Conservation (phyloP, 1,140 invertebrate genomes). For the Drosophila murphyi region DNA sequence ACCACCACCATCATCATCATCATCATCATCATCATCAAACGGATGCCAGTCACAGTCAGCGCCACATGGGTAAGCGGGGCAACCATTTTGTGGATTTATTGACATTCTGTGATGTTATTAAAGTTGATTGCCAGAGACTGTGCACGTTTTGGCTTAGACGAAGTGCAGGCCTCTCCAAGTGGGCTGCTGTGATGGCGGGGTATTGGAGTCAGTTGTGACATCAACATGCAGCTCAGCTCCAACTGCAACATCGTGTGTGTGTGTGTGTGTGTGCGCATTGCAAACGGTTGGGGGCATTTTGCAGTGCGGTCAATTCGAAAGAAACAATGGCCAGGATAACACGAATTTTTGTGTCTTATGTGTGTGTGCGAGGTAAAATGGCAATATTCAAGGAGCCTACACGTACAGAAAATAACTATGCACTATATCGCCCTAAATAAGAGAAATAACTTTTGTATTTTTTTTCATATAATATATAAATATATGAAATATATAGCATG, state of each 20-base stretch:
- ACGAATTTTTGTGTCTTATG: slow-evolving; percentile 31
- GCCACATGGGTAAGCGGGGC: slow-evolving; percentile 20
- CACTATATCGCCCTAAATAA: no score
- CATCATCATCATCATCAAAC: slow-evolving; percentile 50
- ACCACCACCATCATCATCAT: slow-evolving; percentile 28
- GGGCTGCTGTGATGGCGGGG: no score
- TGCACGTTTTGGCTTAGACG: slow-evolving; percentile 77
- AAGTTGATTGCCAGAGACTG: slow-evolving; percentile 82
- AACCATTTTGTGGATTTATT: slow-evolving; percentile 81
- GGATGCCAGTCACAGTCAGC: slow-evolving; percentile 42
- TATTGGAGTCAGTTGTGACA: slow-evolving; percentile 14
- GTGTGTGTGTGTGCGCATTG: slow-evolving; percentile 1
- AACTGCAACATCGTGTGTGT: slow-evolving; percentile 8
- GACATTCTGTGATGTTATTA: slow-evolving; percentile 83
- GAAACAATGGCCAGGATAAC: slow-evolving; percentile 67
- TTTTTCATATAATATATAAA: no score
- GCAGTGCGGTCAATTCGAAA: slow-evolving; percentile 72
- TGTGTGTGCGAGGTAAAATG: slow-evolving; percentile 29
- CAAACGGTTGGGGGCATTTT: slow-evolving; percentile 28
- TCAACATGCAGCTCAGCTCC: slow-evolving; percentile 40
- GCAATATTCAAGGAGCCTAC: slow-evolving; percentile 34
- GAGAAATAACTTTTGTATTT: neutral
- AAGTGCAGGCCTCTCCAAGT: slow-evolving; percentile 44
- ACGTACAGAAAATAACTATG: neutral
- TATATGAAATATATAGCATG: no score